A percentile compares a stretch with the other conserved stretches of the same genome.
These are phyloP conservation scores for Cinclus mexicanus DNA, from an alignment of 2,113 vertebrate genomes.

Conservation along the genomic window DNA sequence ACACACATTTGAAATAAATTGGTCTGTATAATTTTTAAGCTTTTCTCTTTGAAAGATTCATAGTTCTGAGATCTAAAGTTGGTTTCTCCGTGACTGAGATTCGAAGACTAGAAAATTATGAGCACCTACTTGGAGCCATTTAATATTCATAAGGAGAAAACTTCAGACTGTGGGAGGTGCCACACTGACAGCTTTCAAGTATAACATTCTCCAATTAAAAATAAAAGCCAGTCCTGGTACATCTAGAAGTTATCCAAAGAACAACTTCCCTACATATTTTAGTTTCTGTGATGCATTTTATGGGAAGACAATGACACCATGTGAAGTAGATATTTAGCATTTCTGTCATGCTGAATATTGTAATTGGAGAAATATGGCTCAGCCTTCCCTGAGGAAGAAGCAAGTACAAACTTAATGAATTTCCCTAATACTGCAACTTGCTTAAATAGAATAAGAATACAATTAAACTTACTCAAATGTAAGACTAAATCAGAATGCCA, in stretches of 20 bases:
- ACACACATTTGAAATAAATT: not conserved
- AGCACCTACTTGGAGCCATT: not conserved
- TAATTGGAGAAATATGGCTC: conserved; percentile 52
- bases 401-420: conserved; percentile 54
- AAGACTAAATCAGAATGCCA: conserved; percentile 50
- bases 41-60: not conserved
- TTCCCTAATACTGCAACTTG: conserved; percentile 44
- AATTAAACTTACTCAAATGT: conserved; percentile 58
- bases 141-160: not conserved
- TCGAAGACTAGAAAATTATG: not conserved
- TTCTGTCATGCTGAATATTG: conserved; percentile 60
- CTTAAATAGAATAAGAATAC: conserved; percentile 64
- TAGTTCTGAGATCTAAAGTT: not conserved
- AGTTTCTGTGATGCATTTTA: conserved; percentile 52
- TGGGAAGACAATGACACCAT: conserved; percentile 27
- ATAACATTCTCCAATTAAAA: conserved; percentile 23
- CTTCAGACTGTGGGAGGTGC: not conserved
- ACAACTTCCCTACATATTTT: not conserved
- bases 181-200: not conserved
- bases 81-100: not conserved
- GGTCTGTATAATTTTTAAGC: not conserved
- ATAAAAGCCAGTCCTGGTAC: not conserved
- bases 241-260: conserved; percentile 16
- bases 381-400: conserved; percentile 53
- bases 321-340: conserved; percentile 39